Percentiles rank a stretch among this genome's conserved stretches.
These are phyloP conservation scores for Cephalopachus bancanus DNA, from an alignment of 2,797 vertebrate species.

Conservation along the genomic window DNA sequence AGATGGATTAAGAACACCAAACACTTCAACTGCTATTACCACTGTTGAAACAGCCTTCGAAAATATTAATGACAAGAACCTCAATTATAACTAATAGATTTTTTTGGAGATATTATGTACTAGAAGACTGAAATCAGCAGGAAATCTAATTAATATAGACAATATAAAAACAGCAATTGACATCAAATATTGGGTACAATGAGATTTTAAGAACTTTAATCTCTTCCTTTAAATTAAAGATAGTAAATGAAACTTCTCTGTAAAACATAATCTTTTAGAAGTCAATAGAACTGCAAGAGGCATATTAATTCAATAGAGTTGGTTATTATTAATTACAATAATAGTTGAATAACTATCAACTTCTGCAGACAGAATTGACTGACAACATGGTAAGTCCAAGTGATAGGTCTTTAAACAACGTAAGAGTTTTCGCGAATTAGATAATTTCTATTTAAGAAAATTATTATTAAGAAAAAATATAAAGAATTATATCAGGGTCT, in stretches of 20 bases:
- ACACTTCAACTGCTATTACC: slow-evolving; percentile 29
- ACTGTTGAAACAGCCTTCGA: slow-evolving; percentile 57
- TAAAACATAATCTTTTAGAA: slow-evolving; percentile 76
- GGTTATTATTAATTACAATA: slow-evolving; percentile 69
- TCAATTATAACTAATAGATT: slow-evolving; percentile 78
- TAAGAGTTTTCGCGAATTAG: slow-evolving; percentile 20
- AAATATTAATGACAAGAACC: slow-evolving; percentile 76
- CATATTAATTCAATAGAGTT: slow-evolving; percentile 64
- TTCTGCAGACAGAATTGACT: slow-evolving; percentile 46
- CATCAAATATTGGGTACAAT: slow-evolving; percentile 74
- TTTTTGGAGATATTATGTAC: slow-evolving; percentile 75
- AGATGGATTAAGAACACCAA: slow-evolving; percentile 30
- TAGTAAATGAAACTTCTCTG: slow-evolving; percentile 72
- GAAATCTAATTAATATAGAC: slow-evolving; percentile 80
- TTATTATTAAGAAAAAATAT: slow-evolving; percentile 57
- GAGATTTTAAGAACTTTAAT: slow-evolving; percentile 69
- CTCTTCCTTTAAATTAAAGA: slow-evolving; percentile 77
- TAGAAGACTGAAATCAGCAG: slow-evolving; percentile 73
- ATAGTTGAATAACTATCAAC: slow-evolving; percentile 43
- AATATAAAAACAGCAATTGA: slow-evolving; percentile 71
- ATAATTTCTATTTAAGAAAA: slow-evolving; percentile 59
- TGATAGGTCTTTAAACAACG: slow-evolving; percentile 55
- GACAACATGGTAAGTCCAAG: slow-evolving; percentile 44
- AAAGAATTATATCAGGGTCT: neutral
- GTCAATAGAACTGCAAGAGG: slow-evolving; percentile 64